Evolutionary conservation across 2,888 invertebrate genomes (phyloP).

Genomic region (Cepaea hortensis): DNA sequence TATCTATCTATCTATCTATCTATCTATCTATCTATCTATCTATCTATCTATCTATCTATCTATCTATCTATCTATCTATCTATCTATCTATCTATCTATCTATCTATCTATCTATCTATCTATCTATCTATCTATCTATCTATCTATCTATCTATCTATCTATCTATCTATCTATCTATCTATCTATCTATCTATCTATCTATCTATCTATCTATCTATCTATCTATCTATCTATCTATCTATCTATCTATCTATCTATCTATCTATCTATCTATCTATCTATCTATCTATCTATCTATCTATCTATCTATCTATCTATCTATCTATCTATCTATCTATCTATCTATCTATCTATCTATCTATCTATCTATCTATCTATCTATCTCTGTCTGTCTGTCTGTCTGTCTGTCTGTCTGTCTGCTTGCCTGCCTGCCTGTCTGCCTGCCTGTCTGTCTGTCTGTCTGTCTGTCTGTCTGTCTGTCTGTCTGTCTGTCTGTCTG

Average conservation of each 20-base stretch:
- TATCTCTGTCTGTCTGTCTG: background rate
- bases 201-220: background rate
- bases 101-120: background rate
- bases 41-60: background rate
- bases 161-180: background rate
- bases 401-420: background rate
- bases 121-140: background rate
- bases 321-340: background rate
- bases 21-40: too few species aligned
- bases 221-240: too few species aligned
- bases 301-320: slow-evolving; percentile 8
- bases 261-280: background rate
- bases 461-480: slow-evolving; percentile 14
- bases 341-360: too few species aligned
- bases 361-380: too few species aligned
- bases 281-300: background rate
- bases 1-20: too few species aligned
- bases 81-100: slow-evolving; percentile 8
- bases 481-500: background rate
- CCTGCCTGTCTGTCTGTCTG: background rate
- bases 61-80: background rate
- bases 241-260: background rate
- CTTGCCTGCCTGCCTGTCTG: background rate
- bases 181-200: too few species aligned
- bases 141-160: background rate